phyloP scores from a whole-genome alignment of 2,113 vertebrate genomes.

The Amphiprion ocellaris region DNA sequence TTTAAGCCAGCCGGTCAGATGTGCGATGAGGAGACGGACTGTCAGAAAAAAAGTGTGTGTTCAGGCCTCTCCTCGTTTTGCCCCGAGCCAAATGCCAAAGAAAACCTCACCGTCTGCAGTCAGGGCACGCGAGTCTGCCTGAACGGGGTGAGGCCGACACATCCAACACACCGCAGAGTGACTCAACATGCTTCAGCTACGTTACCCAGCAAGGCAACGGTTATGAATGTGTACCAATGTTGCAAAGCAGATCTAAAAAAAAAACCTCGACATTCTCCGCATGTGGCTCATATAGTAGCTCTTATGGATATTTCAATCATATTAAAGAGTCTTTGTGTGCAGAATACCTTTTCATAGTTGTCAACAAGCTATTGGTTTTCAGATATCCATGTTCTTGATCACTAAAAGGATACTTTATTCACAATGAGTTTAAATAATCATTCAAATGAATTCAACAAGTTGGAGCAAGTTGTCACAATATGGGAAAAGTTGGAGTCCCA shows the following conservation, averaged over 20 bases:
- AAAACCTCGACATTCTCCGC: background rate
- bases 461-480: too few relatives aligned
- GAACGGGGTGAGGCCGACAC: constrained; percentile 81
- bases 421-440: too few relatives aligned
- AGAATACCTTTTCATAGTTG: too few relatives aligned
- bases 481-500: too few relatives aligned
- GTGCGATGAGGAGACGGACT: constrained; percentile 85
- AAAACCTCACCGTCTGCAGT: constrained; percentile 84
- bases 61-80: constrained; percentile 79
- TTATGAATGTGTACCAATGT: background rate
- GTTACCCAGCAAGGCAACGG: background rate
- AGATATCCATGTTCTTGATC: too few relatives aligned
- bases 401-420: too few relatives aligned
- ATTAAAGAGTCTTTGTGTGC: too few relatives aligned
- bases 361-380: too few relatives aligned
- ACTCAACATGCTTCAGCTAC: background rate
- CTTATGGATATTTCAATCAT: too few relatives aligned
- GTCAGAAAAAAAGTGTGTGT: constrained; percentile 77
- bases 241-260: background rate
- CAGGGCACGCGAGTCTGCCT: constrained; percentile 82
- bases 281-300: background rate
- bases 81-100: constrained; percentile 76
- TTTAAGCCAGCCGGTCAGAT: constrained; percentile 65
- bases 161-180: constrained; percentile 4
- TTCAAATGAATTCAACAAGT: too few relatives aligned